A percentile compares a stretch with the other conserved stretches of the same genome.
phyloP scores from a whole-genome alignment of 2,888 invertebrate genomes.

The Chrysina gloriosa region DNA sequence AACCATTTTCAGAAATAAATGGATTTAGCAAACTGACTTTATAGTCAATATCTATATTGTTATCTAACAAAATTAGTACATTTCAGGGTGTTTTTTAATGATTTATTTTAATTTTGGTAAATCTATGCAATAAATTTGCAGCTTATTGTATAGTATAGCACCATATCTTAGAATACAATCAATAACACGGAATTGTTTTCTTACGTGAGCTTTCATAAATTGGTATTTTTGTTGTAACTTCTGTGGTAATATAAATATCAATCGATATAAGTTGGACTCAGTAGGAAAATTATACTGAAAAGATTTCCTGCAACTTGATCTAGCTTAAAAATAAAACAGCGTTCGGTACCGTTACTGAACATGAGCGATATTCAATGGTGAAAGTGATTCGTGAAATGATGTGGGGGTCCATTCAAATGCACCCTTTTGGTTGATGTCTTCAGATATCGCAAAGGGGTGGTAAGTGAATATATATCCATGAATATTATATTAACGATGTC shows the following conservation, averaged over 20 bases:
- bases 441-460: slow-evolving; percentile 47
- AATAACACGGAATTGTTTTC: no score
- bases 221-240: not conserved
- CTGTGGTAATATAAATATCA: not conserved
- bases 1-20: no score
- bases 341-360: slow-evolving; percentile 42
- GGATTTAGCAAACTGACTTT: no score
- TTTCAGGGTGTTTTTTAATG: no score
- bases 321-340: slow-evolving; percentile 48
- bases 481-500: slow-evolving; percentile 52
- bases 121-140: no score
- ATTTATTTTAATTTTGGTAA: no score
- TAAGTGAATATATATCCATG: slow-evolving; percentile 45
- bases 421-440: slow-evolving; percentile 50
- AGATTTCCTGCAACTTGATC: slow-evolving; percentile 49
- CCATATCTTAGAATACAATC: no score
- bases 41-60: no score
- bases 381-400: slow-evolving; percentile 45
- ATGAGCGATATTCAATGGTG: slow-evolving; percentile 25
- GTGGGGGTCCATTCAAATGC: slow-evolving; percentile 52
- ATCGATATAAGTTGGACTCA: not conserved
- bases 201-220: not conserved
- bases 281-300: not conserved
- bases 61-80: no score
- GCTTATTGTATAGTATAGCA: no score